Percentiles rank a stretch among this genome's conserved stretches.
Conservation (phyloP, 2,797 vertebrate genomes). For the Champsocephalus gunnari region DNA sequence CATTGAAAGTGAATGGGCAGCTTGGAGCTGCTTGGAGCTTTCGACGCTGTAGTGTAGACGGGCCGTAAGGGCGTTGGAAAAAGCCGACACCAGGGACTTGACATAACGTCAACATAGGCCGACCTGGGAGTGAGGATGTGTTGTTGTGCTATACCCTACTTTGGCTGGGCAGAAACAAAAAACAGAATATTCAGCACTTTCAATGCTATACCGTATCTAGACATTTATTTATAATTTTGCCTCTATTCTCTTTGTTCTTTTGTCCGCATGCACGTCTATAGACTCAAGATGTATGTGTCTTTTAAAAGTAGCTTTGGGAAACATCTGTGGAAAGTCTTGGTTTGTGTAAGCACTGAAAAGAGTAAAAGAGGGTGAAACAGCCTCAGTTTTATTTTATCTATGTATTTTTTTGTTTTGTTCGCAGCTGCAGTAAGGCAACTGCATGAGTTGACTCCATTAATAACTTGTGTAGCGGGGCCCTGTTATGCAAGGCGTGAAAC, state of each 20-base stretch:
- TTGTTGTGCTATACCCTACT: no score
- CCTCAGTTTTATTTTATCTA: slow-evolving; percentile 37
- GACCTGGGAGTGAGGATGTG: no score
- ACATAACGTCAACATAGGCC: no score
- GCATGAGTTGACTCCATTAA: slow-evolving; percentile 70
- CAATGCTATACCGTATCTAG: slow-evolving; percentile 27
- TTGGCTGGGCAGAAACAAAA: no score
- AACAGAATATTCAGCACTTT: slow-evolving; percentile 57
- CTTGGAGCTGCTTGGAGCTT: no score
- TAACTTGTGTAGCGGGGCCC: slow-evolving; percentile 65
- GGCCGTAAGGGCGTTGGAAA: no score
- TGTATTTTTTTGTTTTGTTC: slow-evolving; percentile 22
- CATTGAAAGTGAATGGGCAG: no score
- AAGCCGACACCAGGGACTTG: no score
- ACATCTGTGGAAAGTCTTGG: slow-evolving; percentile 33
- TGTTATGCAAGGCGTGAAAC: slow-evolving; percentile 76
- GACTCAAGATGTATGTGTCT: slow-evolving; percentile 45
- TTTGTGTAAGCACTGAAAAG: slow-evolving; percentile 44
- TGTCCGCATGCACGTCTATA: slow-evolving; percentile 41
- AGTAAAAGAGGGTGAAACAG: slow-evolving; percentile 27
- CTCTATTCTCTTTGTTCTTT: slow-evolving; percentile 47
- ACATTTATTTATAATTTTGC: slow-evolving; percentile 70
- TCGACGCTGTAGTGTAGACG: no score
- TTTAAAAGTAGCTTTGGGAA: slow-evolving; percentile 28
- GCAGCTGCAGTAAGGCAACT: slow-evolving; percentile 42